Conservation (phyloP, 2,797 vertebrate genomes). For the Onychomys arenicola region DNA sequence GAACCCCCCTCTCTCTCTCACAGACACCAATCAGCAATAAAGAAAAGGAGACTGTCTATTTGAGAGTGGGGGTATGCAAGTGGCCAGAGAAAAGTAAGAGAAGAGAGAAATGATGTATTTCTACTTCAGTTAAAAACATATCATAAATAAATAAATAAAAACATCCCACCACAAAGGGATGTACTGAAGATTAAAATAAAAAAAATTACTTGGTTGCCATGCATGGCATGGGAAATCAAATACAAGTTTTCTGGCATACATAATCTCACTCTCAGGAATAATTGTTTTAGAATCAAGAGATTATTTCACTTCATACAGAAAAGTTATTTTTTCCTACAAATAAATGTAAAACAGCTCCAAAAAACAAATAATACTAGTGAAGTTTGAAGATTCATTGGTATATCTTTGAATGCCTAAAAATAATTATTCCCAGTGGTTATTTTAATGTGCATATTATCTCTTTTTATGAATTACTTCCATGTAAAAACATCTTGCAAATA, state of each 20-base stretch:
- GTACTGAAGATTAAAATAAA: not conserved
- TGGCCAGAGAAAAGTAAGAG: too few species aligned
- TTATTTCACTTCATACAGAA: not conserved
- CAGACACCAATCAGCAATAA: not conserved
- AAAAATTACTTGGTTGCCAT: not conserved
- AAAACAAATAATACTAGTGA: not conserved
- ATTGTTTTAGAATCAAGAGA: not conserved
- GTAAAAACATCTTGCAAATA: not conserved
- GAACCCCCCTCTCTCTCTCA: not conserved
- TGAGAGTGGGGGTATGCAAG: not conserved
- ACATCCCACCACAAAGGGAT: not conserved
- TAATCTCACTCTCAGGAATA: not conserved
- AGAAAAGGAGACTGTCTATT: not conserved
- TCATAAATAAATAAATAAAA: not conserved
- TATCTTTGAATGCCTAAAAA: not conserved
- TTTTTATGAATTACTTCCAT: not conserved
- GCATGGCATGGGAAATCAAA: not conserved
- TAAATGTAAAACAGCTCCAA: not conserved
- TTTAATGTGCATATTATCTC: not conserved
- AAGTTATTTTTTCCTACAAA: conserved; percentile 1
- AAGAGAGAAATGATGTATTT: not conserved
- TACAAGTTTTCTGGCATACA: not conserved
- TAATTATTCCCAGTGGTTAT: not conserved
- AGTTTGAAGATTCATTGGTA: not conserved
- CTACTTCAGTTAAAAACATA: not conserved